Conservation (phyloP, 35 echinoderm and acorn worm species). For the Hemicentrotus pulcherrimus region DNA sequence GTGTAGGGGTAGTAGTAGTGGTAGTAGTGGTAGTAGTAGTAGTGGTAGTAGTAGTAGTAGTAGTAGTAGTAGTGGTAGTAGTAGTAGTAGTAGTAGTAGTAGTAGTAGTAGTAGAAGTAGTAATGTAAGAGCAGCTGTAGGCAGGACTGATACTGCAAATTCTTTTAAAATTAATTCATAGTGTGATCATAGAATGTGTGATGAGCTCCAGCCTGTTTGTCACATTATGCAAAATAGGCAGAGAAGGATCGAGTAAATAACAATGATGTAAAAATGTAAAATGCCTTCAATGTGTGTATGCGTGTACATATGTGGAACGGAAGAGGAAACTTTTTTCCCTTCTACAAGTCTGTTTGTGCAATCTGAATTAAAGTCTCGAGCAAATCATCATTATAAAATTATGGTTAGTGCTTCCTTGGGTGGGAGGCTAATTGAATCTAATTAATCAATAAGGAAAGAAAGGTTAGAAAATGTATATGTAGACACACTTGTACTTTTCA, state of each 20-base stretch:
- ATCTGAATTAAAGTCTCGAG: background rate
- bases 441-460: background rate
- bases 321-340: background rate
- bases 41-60: constrained; percentile 23
- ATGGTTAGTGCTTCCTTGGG: background rate
- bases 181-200: background rate
- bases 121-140: background rate
- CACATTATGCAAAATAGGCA: too few relatives aligned
- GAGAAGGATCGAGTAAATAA: too few relatives aligned
- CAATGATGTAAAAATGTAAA: too few relatives aligned
- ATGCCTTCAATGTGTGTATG: too few relatives aligned
- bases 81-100: constrained; percentile 26
- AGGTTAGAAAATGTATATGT: background rate
- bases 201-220: too few relatives aligned
- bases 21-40: constrained; percentile 30
- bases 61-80: constrained; percentile 42
- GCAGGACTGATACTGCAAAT: background rate
- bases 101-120: background rate
- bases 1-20: background rate
- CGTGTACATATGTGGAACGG: background rate
- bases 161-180: too few relatives aligned
- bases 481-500: background rate
- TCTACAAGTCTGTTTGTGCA: background rate
- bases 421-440: background rate
- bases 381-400: background rate